These are phyloP conservation scores for Ganaspis sp. DNA, from an alignment of 1,140 invertebrate genomes.

Conservation along the genomic window DNA sequence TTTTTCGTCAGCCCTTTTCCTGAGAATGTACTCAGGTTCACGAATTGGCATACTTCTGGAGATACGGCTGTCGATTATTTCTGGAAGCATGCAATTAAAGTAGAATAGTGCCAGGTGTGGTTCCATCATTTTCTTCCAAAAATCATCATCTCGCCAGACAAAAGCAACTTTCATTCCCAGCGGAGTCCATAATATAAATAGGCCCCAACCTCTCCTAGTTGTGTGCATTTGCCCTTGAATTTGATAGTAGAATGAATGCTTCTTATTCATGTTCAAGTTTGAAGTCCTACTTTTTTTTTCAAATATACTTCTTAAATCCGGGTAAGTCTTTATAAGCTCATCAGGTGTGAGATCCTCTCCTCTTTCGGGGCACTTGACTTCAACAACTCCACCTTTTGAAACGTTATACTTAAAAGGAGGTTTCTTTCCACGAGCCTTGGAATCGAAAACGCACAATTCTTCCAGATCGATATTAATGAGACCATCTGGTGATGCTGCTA, in stretches of 20 bases:
- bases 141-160: too few relatives aligned
- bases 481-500: constrained; percentile 71
- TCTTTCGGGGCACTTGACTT: too few relatives aligned
- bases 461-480: constrained; percentile 49
- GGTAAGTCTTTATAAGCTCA: constrained; percentile 44
- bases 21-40: constrained; percentile 43
- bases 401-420: background rate
- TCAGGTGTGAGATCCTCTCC: too few relatives aligned
- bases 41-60: too few relatives aligned
- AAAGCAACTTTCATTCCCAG: too few relatives aligned
- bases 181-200: too few relatives aligned
- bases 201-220: too few relatives aligned
- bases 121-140: too few relatives aligned
- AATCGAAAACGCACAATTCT: background rate
- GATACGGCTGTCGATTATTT: constrained; percentile 47
- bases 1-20: background rate
- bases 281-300: constrained; percentile 27
- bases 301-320: constrained; percentile 42
- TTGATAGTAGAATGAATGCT: too few relatives aligned
- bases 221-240: too few relatives aligned
- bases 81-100: constrained; percentile 41
- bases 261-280: too few relatives aligned
- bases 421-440: background rate
- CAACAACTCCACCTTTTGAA: too few relatives aligned
- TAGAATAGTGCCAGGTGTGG: constrained; percentile 47